phyloP scores from a whole-genome alignment of 2,113 vertebrate genomes.

The Halcyon malimbica region DNA sequence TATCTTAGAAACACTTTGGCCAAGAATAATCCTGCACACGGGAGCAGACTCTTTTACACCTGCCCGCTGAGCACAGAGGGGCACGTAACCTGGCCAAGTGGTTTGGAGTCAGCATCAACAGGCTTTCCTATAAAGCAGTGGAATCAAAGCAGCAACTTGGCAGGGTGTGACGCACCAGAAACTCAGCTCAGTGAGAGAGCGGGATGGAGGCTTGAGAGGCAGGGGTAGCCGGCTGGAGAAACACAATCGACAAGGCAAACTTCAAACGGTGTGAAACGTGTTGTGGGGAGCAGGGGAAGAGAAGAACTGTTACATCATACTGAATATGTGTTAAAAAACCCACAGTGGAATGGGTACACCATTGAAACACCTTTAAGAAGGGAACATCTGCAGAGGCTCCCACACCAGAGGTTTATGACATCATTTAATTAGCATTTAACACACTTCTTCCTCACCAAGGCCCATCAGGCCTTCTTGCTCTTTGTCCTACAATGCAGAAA shows the following conservation, averaged over 20 bases:
- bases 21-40: slow-evolving; percentile 7
- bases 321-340: not conserved
- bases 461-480: not conserved
- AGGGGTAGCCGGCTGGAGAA: not conserved
- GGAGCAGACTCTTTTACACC: not conserved
- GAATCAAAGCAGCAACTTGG: not conserved
- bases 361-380: accelerated
- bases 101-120: not conserved
- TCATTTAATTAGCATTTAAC: not conserved
- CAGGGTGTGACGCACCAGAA: not conserved
- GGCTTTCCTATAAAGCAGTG: not conserved
- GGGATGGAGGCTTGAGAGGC: not conserved
- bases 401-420: accelerated
- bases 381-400: not conserved
- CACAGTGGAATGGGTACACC: accelerated
- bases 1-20: not conserved
- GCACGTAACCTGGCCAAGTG: accelerated
- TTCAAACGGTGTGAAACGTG: not conserved
- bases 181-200: not conserved
- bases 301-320: not conserved
- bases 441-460: not conserved
- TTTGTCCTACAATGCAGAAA: accelerated
- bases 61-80: not conserved
- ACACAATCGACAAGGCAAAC: not conserved
- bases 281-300: not conserved